Conservation (phyloP, 2,888 invertebrate species). For the Cosmorhoe ocellata region DNA sequence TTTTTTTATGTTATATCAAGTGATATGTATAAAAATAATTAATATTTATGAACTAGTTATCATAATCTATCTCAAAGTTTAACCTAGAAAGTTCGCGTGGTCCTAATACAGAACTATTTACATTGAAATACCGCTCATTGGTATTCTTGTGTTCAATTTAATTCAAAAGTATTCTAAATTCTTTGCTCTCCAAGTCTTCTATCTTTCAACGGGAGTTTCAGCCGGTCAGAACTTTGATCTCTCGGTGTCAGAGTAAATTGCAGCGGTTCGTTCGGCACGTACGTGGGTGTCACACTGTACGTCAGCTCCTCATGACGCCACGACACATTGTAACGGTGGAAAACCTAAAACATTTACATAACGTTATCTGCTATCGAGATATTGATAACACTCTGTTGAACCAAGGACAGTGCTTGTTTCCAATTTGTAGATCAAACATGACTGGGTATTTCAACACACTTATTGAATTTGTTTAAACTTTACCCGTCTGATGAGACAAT, state of each 20-base stretch:
- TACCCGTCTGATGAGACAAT: constrained; percentile 6
- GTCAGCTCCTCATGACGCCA: constrained; percentile 86
- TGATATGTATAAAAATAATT: no score
- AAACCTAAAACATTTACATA: constrained; percentile 79
- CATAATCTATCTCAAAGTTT: background rate
- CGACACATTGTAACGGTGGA: constrained; percentile 86
- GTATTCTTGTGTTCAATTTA: background rate
- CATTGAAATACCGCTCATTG: background rate
- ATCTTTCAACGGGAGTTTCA: background rate
- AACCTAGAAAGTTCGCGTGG: background rate
- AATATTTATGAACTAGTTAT: no score
- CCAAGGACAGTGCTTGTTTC: constrained; percentile 11
- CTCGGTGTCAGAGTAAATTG: constrained; percentile 84
- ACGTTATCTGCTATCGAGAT: constrained; percentile 18
- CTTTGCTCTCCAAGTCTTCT: background rate
- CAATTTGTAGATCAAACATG: background rate
- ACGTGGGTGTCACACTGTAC: constrained; percentile 88
- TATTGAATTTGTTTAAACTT: constrained; percentile 6
- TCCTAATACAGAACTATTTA: background rate
- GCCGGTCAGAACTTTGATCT: constrained; percentile 20
- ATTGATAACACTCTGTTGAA: constrained; percentile 19
- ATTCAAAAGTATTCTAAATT: background rate
- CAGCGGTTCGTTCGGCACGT: constrained; percentile 87
- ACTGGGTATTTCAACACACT: background rate
- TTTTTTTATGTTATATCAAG: no score